Evolutionary conservation across 1,140 invertebrate genomes (phyloP), one percentile per base, ranked within the genome.

Genomic region (Plectrocnemia conspersa): DNA sequence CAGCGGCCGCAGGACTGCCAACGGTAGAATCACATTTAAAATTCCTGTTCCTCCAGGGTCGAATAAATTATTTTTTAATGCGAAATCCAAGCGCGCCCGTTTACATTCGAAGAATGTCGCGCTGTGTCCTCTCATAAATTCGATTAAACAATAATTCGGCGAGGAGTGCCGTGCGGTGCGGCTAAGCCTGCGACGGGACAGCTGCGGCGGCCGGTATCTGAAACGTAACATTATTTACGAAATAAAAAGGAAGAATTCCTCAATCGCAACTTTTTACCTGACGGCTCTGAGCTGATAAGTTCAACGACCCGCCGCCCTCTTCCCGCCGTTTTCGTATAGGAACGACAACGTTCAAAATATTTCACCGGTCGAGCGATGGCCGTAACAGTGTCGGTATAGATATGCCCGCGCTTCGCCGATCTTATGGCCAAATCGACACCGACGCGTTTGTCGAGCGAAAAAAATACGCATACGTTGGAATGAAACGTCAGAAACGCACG

Each of bases 221-320:
- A 47, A 47, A 47, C 44, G 36, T 18, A 33, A 32, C 48, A 41
- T 48, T 47, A 49, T 56, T 54, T 52, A 50, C 44, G 45, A 54
- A 54, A 55, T 55, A 49, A 54, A 59, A 59, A 54, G 57, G 52
- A 45, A 52, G 47, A 54, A 55, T 59, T 59, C 52, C 47, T 50
- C 57, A 54, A 59, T 59, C 52, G 57, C 57, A 54, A 59, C 41
- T 59, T 59, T 59, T 59, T 59, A 49, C 49, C 47, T 44, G 44
- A 24, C 19, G 47, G 33, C 21, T 21, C n/a, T 48, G 45, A 19
- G 19, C n/a, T 24, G 47, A n/a, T n/a, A n/a, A n/a, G 57, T 53
- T 59, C 57, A 59, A 50, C 44, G 44, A 23, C 57, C 57, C n/a
- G 42, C 29, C 16, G 25, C 27, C 22, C 23, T 35, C 11, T 35